phyloP scores from a whole-genome alignment of 2,797 vertebrate species.

The Luscinia luscinia region DNA sequence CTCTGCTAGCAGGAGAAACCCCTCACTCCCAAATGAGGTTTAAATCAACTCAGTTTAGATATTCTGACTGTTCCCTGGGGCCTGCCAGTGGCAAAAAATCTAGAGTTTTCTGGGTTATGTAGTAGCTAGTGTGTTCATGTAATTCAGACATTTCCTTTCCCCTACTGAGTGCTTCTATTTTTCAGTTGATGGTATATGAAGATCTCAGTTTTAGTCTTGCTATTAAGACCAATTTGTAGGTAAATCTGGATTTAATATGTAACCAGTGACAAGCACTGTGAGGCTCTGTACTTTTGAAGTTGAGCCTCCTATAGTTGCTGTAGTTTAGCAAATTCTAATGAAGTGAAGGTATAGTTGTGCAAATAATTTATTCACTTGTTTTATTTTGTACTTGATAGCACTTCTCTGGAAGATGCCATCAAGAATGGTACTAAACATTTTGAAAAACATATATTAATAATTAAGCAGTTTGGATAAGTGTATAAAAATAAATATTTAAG shows the following conservation, averaged over 20 bases:
- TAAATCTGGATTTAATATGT: neutral
- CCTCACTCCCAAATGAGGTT: neutral
- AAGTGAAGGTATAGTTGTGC: neutral
- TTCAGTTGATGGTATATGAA: neutral
- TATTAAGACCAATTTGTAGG: neutral
- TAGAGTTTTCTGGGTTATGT: neutral
- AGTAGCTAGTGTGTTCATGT: neutral
- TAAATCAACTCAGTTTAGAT: neutral
- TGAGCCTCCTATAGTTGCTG: neutral
- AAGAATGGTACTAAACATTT: neutral
- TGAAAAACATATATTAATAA: neutral
- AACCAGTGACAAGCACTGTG: neutral
- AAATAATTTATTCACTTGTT: neutral
- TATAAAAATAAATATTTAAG: neutral
- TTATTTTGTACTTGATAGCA: neutral
- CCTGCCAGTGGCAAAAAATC: neutral
- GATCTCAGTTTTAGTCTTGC: neutral
- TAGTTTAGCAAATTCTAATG: neutral
- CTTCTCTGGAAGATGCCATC: neutral
- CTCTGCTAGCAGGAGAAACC: neutral
- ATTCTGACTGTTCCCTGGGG: neutral
- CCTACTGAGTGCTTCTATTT: neutral
- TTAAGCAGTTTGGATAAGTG: neutral
- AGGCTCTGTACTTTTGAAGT: neutral
- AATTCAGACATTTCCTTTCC: neutral